Percentiles rank a stretch among this genome's conserved stretches.
Conservation (phyloP, 2,888 invertebrate genomes). For the Gnatocerus cornutus region DNA sequence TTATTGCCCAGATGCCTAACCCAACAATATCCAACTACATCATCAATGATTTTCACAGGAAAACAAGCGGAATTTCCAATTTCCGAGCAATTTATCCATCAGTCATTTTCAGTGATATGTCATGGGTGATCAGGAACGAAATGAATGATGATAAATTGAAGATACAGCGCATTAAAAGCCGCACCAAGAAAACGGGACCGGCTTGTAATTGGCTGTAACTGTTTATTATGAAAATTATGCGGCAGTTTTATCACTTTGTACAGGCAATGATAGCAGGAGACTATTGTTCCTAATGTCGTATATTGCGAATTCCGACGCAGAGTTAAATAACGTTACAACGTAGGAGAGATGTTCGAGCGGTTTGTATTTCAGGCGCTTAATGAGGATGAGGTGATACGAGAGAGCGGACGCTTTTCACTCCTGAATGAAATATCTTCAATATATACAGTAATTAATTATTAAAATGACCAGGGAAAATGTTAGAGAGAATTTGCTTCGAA, state of each 20-base stretch:
- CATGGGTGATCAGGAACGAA: conserved; percentile 14
- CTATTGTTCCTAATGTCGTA: conserved; percentile 3
- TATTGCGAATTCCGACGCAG: background rate
- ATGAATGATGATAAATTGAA: conserved; percentile 44
- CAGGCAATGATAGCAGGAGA: background rate
- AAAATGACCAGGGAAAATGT: no score
- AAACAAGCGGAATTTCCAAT: conserved; percentile 3
- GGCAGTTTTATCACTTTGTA: no score
- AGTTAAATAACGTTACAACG: no score
- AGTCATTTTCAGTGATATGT: conserved; percentile 33
- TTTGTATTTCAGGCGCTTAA: no score
- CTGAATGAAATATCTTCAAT: no score
- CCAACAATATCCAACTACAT: conserved; percentile 44
- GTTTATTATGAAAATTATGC: no score
- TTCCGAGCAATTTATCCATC: conserved; percentile 36
- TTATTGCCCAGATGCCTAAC: conserved; percentile 75
- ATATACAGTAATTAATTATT: no score
- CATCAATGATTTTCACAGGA: conserved; percentile 26
- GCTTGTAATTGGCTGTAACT: conserved; percentile 9
- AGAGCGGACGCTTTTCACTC: no score
- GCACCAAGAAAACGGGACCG: background rate
- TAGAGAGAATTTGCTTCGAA: no score
- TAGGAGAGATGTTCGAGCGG: no score
- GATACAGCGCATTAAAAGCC: conserved; percentile 13
- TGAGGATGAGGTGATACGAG: no score